phyloP scores from a whole-genome alignment of 1,140 invertebrate genomes.

The Drosophila sulfurigaster region DNA sequence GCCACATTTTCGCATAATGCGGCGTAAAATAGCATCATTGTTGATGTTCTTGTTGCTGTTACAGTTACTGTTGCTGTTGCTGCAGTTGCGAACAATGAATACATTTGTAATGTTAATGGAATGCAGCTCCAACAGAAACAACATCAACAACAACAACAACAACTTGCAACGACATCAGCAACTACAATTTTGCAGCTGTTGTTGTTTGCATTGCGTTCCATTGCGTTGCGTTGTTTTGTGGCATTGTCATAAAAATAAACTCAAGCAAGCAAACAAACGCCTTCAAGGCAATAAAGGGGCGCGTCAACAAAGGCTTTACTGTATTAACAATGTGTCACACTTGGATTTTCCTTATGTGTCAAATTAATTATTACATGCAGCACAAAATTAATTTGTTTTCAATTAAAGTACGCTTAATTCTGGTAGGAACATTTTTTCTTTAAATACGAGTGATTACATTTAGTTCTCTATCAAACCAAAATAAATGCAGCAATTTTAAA shows the following conservation, averaged over 20 bases:
- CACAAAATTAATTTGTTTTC: too few relatives aligned
- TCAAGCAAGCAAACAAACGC: constrained; percentile 21
- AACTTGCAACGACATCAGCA: constrained; percentile 33
- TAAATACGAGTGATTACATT: too few relatives aligned
- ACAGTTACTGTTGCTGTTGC: constrained; percentile 32
- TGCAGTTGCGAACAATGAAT: constrained; percentile 73
- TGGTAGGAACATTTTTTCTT: too few relatives aligned
- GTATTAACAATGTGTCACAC: constrained; percentile 9
- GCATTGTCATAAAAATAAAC: constrained; percentile 44
- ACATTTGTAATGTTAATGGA: constrained; percentile 81
- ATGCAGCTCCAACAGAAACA: constrained; percentile 61
- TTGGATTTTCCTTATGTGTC: too few relatives aligned
- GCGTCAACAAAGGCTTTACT: not conserved
- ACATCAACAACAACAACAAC: constrained; percentile 48
- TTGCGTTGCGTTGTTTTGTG: constrained; percentile 20
- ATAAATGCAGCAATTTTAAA: too few relatives aligned
- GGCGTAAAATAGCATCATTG: constrained; percentile 58
- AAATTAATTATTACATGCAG: too few relatives aligned
- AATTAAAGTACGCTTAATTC: too few relatives aligned
- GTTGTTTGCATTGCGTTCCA: constrained; percentile 40
- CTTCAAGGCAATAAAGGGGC: constrained; percentile 7
- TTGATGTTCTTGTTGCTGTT: constrained; percentile 33
- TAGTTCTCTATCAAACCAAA: too few relatives aligned
- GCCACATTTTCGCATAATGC: constrained; percentile 78
- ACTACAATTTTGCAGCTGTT: constrained; percentile 62